Evolutionary conservation across 2,888 invertebrate genomes (phyloP).

Genomic region (Ligdia adustata): DNA sequence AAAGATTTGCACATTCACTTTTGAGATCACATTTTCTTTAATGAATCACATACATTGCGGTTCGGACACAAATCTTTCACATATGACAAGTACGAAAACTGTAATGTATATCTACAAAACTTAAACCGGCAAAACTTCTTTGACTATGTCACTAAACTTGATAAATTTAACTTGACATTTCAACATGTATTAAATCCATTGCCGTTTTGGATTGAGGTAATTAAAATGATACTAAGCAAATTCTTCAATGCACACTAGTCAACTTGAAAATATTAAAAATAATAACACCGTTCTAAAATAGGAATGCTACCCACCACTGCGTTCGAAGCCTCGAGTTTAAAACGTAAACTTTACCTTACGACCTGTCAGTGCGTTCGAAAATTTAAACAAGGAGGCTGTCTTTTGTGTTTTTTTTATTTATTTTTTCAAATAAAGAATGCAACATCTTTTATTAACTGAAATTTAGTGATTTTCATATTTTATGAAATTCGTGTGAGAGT

Average conservation of each 20-base stretch:
- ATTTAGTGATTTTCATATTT: neutral
- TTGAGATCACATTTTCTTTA: too few species aligned
- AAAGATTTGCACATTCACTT: too few species aligned
- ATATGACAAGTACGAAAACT: too few species aligned
- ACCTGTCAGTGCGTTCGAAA: conserved; percentile 53
- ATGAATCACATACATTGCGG: too few species aligned
- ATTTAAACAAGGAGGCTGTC: conserved; percentile 29
- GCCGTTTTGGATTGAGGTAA: neutral
- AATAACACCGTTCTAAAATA: conserved; percentile 6
- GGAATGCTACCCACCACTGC: conserved; percentile 25
- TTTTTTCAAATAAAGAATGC: neutral
- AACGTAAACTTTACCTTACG: conserved; percentile 50
- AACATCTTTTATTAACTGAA: neutral
- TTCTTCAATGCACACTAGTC: conserved; percentile 4
- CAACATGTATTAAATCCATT: neutral
- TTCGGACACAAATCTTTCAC: too few species aligned
- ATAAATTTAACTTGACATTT: neutral
- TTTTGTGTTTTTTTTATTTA: conserved; percentile 6
- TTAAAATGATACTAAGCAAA: neutral
- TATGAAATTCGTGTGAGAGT: conserved; percentile 17
- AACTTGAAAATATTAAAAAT: conserved; percentile 6
- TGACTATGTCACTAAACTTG: too few species aligned
- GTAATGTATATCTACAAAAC: too few species aligned
- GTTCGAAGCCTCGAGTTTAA: conserved; percentile 41
- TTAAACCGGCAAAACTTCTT: too few species aligned